Base-by-base conservation (phyloP, 2,888 invertebrate genomes). In the Dendrolimus pini region DNA sequence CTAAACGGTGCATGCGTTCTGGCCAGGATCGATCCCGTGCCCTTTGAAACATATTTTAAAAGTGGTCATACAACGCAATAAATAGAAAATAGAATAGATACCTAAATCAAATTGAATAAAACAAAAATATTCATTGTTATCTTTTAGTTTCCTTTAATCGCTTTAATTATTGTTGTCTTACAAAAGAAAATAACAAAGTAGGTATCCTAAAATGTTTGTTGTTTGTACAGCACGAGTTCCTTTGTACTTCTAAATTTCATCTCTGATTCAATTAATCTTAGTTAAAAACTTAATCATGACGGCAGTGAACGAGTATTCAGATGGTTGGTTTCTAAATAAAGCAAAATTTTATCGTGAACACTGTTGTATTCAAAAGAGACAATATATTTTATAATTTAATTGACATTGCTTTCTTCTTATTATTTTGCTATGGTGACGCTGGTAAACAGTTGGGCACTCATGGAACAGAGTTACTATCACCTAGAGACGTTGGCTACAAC, bases 211-310 rank as follows among this genome's bases (percentile, higher is more conserved):
- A 54, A 60, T 62, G 58, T 58, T 58, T 52, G 47, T 52, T 14
- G 18, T 18, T 12, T 56, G 57, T 54, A 55, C 55, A 57, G 59
- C 55, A 55, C 57, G 56, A 56, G 56, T 63, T 59, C 61, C 61
- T 66, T 69, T 67, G 62, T 65, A 59, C 57, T n/a, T 54, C 54
- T 59, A 60, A 64, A 70, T 71, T 62, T 67, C 68, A 70, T 67
- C 68, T 69, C 67, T 60, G 57, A 64, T 72, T 71, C 70, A 72
- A 78, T 77, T 76, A 71, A 66, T 76, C 69, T 75, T 71, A 67
- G 72, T 71, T 73, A 71, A 71, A 73, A 71, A 74, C 68, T 75
- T 75, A 74, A 76, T 77, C 71, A 76, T 72, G 71, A 64, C 68
- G 67, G 67, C 65, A 63, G n/a, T 41, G 54, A 54, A 54, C 54